Evolutionary conservation across 2,888 invertebrate genomes (phyloP).

Genomic region (Cheilosia impressa): DNA sequence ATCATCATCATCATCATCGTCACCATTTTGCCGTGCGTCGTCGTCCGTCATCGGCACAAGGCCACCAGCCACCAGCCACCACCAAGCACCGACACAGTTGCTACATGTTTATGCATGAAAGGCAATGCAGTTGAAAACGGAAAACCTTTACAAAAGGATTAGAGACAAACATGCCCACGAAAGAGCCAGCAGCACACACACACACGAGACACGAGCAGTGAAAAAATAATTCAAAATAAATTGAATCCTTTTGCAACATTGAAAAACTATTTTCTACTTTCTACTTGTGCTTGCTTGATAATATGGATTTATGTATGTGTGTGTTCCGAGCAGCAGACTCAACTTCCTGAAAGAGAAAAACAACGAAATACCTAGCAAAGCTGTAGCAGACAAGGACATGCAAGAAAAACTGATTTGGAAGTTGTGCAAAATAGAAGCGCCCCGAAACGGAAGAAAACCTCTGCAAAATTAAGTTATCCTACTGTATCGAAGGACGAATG

Average conservation of each 20-base stretch:
- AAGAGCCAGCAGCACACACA: conserved; percentile 19
- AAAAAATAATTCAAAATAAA: conserved; percentile 66
- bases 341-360: conserved; percentile 11
- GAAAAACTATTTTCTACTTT: conserved; percentile 52
- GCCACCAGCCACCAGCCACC: not conserved
- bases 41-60: conserved; percentile 24
- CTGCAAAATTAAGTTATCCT: conserved; percentile 66
- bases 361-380: conserved; percentile 4
- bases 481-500: conserved; percentile 19
- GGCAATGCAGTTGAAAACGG: conserved; percentile 25
- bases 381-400: conserved; percentile 36
- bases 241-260: conserved; percentile 64
- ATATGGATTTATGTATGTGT: conserved; percentile 56
- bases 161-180: conserved; percentile 57
- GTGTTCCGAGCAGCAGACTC: conserved; percentile 6
- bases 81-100: conserved; percentile 23
- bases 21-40: not conserved
- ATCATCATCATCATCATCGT: conserved; percentile 30
- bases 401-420: conserved; percentile 61
- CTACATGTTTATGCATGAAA: conserved; percentile 43
- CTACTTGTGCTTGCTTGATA: conserved; percentile 52
- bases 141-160: conserved; percentile 36
- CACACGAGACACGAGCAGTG: not conserved
- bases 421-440: conserved; percentile 58
- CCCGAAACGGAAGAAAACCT: conserved; percentile 58